Conservation (phyloP, 2,797 vertebrate species). For the Fistularia tabacaria region DNA sequence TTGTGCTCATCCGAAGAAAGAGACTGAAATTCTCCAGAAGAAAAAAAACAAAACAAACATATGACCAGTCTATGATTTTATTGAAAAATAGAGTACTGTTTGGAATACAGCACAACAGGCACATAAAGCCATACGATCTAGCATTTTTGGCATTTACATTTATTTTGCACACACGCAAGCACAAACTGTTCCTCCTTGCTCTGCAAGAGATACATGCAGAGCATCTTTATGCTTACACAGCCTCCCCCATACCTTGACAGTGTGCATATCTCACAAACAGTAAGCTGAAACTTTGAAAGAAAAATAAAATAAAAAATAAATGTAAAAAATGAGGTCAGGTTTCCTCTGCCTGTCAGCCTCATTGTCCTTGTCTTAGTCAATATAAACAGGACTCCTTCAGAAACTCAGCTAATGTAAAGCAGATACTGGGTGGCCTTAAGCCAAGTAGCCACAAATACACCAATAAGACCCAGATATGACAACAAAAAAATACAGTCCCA, state of each 20-base stretch:
- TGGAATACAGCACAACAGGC: no score
- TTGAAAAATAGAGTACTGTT: no score
- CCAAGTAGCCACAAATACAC: conserved; percentile 65
- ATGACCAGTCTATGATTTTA: no score
- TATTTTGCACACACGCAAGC: conserved; percentile 3
- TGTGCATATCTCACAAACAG: conserved; percentile 1
- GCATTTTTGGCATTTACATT: no score
- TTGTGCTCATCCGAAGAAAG: no score
- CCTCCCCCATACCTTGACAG: no score
- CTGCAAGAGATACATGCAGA: conserved; percentile 7
- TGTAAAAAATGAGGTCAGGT: conserved; percentile 25
- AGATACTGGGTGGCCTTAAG: conserved; percentile 59
- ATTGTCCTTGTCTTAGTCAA: conserved; percentile 50
- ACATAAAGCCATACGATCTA: no score
- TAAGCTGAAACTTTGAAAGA: conserved; percentile 8
- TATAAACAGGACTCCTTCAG: conserved; percentile 66
- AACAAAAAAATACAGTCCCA: conserved; percentile 16
- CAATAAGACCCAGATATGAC: conserved; percentile 59
- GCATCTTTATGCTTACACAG: no score
- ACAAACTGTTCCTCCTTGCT: conserved; percentile 3
- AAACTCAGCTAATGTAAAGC: conserved; percentile 83
- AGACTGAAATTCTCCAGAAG: no score
- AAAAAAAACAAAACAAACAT: no score
- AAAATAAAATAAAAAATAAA: neutral
- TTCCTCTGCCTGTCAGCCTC: conserved; percentile 62